Conservation (phyloP, 2,888 invertebrate species). For the Nemoura dubitans region DNA sequence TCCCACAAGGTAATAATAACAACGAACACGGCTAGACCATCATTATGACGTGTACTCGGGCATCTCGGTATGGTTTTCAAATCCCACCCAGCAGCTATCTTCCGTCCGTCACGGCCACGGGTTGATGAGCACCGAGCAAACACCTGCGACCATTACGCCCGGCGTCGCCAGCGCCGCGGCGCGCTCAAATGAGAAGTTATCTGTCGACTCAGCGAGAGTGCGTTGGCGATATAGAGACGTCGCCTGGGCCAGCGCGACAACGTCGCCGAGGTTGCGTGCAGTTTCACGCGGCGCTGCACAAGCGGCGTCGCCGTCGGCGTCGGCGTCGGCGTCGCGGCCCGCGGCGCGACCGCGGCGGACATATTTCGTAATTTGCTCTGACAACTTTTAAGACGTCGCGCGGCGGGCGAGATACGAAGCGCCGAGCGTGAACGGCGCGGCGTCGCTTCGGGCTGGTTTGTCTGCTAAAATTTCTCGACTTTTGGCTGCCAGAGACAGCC, state of each 20-base stretch:
- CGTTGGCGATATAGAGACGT: not conserved
- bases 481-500: not conserved
- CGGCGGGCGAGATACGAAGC: not conserved
- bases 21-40: too few species aligned
- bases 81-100: too few species aligned
- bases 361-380: conserved; percentile 43
- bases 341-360: not conserved
- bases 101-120: too few species aligned
- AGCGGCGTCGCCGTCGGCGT: not conserved
- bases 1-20: too few species aligned
- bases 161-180: too few species aligned
- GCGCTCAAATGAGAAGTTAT: too few species aligned
- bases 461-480: not conserved
- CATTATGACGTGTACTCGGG: too few species aligned
- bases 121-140: too few species aligned
- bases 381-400: conserved; percentile 36
- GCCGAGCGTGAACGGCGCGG: not conserved
- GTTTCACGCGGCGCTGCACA: not conserved
- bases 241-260: not conserved
- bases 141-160: too few species aligned
- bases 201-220: not conserved
- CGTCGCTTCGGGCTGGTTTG: not conserved
- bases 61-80: too few species aligned
- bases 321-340: too few species aligned
- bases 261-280: not conserved